phyloP scores from a whole-genome alignment of 2,888 invertebrate species.

The Leptopilina syphax region DNA sequence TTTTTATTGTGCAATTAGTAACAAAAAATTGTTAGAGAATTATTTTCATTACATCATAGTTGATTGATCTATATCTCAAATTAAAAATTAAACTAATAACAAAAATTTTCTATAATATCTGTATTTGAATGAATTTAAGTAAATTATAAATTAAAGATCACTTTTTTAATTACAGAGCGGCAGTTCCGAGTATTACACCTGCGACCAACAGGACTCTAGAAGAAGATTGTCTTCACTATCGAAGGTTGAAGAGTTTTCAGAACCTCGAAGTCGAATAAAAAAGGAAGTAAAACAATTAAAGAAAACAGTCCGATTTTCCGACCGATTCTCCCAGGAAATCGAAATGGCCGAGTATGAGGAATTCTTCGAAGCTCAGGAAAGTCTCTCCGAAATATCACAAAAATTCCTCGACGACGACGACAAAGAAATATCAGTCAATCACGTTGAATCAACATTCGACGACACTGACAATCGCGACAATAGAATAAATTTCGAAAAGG shows the following conservation, averaged over 20 bases:
- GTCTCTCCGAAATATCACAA: neutral
- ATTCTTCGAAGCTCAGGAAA: slow-evolving; percentile 13
- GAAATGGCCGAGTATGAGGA: slow-evolving; percentile 19
- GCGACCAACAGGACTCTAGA: too few relatives aligned
- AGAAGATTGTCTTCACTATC: neutral
- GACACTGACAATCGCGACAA: slow-evolving; percentile 3
- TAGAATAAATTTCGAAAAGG: slow-evolving; percentile 5
- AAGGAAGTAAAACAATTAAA: slow-evolving; percentile 14
- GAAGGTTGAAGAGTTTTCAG: neutral
- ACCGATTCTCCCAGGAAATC: neutral
- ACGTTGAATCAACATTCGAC: neutral
- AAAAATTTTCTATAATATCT: neutral
- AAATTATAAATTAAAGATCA: neutral
- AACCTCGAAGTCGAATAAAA: neutral
- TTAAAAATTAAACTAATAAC: too few relatives aligned
- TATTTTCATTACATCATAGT: too few relatives aligned
- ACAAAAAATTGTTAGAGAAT: too few relatives aligned
- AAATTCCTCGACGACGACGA: neutral
- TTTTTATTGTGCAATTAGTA: too few relatives aligned
- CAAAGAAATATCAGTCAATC: neutral
- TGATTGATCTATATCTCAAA: too few relatives aligned
- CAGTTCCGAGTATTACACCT: too few relatives aligned
- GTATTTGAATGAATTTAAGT: neutral
- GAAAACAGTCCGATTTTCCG: slow-evolving; percentile 24
- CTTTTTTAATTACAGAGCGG: too few relatives aligned